Evolutionary conservation across 2,113 vertebrate genomes (phyloP), one percentile per base, ranked within the genome.

Genomic region (Carassius gibelio): DNA sequence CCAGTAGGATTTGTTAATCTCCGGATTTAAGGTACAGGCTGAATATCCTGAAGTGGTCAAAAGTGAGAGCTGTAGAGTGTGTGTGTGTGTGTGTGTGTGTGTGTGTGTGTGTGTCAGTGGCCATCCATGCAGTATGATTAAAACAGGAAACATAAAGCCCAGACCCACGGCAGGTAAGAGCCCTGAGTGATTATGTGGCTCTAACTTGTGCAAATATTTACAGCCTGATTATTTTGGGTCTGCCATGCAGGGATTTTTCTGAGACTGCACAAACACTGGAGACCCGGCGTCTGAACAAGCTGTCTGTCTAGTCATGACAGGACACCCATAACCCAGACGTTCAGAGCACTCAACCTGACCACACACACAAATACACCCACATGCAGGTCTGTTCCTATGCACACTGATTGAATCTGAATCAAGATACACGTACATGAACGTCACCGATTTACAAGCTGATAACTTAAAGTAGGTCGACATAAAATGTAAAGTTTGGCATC

Each of bases 141-240:
- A 48, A 34, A 83, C 82, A 86, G 87, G 79, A 88, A 85, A 76
- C 76, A 75, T 75, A 72, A 85, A 76, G 52, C 83, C 45, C 69
- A 38, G 69, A 75, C 48, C 76, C 21, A 23, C 38, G 55, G 82
- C 76, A 86, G 87, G 83, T 86, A 83, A 69, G 62, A 71, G 50
- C 89, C 80, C 87, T 91, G 85, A 87, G 83, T 88, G 69, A 87
- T 90, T 89, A 87, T 89, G 87, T 89, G 89, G 80, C 87, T 89
- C 38, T 87, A 87, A 87, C 87, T 90, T 90, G 71, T 83, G 76
- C 78, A 91, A 91, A 90, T 90, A 89, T 89, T 92, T 91, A 84
- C 62, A 83, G 81, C 84, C 84, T 89, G 87, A 87, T 88, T 87
- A 87, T 91, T 90, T 88, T 87, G 77, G 75, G 81, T 87, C 75